Evolutionary conservation across 2,888 invertebrate genomes (phyloP).

Genomic region (Eurytoma adleriae): DNA sequence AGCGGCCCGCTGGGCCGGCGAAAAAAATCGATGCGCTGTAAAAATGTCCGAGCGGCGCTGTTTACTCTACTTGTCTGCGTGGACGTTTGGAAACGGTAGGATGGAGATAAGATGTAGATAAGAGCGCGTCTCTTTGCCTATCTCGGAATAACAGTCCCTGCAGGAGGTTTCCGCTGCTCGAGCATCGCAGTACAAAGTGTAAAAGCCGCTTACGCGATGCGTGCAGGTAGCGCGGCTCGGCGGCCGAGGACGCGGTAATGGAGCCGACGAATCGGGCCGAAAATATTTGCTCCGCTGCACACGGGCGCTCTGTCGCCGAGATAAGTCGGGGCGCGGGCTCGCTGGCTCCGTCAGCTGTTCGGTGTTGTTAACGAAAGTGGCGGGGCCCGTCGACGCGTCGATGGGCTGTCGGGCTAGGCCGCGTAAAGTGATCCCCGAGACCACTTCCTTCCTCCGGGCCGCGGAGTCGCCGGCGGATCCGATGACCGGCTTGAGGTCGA

Average conservation of each 20-base stretch:
- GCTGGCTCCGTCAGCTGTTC: background rate
- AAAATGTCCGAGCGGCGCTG: background rate
- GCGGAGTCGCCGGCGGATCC: constrained; percentile 65
- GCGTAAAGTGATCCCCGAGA: constrained; percentile 71
- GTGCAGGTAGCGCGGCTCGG: background rate
- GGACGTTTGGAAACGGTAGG: background rate
- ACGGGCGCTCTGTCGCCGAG: too few species aligned
- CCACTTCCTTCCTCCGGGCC: constrained; percentile 73
- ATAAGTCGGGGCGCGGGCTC: background rate
- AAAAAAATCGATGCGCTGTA: background rate
- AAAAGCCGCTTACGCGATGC: background rate
- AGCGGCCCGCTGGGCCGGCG: too few species aligned
- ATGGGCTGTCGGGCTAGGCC: background rate
- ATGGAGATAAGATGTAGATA: background rate
- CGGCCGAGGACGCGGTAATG: too few species aligned
- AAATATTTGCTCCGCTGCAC: background rate
- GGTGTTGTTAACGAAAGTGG: background rate
- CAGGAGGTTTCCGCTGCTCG: background rate
- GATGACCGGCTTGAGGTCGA: constrained; percentile 75
- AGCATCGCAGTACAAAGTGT: background rate
- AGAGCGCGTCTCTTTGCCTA: background rate
- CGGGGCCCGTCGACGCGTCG: background rate
- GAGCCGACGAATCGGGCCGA: background rate
- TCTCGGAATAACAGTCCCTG: background rate
- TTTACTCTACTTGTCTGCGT: background rate